phyloP scores from a whole-genome alignment of 1,140 invertebrate genomes.

The Drosophila pseudoananassae region DNA sequence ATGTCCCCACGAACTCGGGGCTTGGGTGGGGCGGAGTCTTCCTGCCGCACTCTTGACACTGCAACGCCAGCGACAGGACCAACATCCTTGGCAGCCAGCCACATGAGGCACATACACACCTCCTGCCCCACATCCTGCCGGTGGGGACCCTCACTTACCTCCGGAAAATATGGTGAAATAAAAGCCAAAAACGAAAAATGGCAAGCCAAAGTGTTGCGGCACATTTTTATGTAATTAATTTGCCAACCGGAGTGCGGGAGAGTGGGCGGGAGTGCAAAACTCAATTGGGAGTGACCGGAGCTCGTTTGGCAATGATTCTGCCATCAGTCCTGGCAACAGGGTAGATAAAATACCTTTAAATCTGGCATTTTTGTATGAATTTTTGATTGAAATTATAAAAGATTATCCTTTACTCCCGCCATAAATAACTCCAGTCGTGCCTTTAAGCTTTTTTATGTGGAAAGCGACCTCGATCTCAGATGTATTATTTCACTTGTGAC shows the following conservation, averaged over 20 bases:
- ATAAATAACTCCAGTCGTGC: neutral
- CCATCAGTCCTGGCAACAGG: neutral
- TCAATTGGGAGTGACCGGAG: slow-evolving; percentile 27
- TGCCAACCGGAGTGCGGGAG: neutral
- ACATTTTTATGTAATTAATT: slow-evolving; percentile 76
- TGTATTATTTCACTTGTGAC: too few species aligned
- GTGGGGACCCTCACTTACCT: slow-evolving; percentile 7
- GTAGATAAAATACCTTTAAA: neutral
- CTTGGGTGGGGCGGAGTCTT: neutral
- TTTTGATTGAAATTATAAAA: too few species aligned
- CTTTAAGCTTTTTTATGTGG: neutral
- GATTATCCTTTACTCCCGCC: too few species aligned
- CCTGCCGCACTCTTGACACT: slow-evolving; percentile 20
- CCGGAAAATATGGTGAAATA: slow-evolving; percentile 54
- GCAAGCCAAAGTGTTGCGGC: slow-evolving; percentile 53
- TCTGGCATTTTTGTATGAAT: neutral
- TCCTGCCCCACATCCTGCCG: neutral
- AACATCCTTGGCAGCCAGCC: slow-evolving; percentile 44
- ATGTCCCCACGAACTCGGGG: slow-evolving; percentile 7
- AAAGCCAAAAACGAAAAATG: slow-evolving; percentile 31
- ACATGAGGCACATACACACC: slow-evolving; percentile 26
- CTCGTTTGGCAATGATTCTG: slow-evolving; percentile 20
- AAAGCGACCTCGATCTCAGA: slow-evolving; percentile 10
- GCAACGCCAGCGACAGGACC: slow-evolving; percentile 21
- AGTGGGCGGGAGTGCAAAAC: neutral